phyloP scores from a whole-genome alignment of 1,140 invertebrate species.

The Drosophila baimaii region DNA sequence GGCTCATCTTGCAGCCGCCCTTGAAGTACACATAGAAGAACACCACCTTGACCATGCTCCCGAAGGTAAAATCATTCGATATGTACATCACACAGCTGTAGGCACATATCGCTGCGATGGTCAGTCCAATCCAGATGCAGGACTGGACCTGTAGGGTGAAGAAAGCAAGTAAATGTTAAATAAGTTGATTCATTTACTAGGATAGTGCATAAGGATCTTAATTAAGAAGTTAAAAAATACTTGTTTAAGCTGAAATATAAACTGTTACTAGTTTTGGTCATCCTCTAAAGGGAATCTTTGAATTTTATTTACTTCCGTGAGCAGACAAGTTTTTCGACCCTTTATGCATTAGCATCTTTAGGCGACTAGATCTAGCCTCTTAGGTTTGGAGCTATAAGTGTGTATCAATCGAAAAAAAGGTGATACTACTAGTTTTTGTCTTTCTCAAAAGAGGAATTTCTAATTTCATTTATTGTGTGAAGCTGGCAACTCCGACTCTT shows the following conservation, averaged over 20 bases:
- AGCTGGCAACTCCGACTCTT: too few relatives aligned
- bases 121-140: conserved; percentile 73
- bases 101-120: conserved; percentile 70
- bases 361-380: too few relatives aligned
- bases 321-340: too few relatives aligned
- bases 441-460: background rate
- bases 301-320: too few relatives aligned
- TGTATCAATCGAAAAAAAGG: too few relatives aligned
- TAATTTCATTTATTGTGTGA: too few relatives aligned
- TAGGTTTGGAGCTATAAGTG: too few relatives aligned
- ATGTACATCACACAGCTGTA: conserved; percentile 71
- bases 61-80: conserved; percentile 47
- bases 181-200: background rate
- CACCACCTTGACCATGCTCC: conserved; percentile 49
- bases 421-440: too few relatives aligned
- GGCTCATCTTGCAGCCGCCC: conserved; percentile 52
- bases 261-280: too few relatives aligned
- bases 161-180: background rate
- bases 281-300: too few relatives aligned
- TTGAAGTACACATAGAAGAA: conserved; percentile 76
- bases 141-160: conserved; percentile 58
- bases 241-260: too few relatives aligned
- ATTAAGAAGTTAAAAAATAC: background rate
- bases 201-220: background rate
- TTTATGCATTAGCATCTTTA: too few relatives aligned